A percentile compares a stretch with the other conserved stretches of the same genome.
Evolutionary conservation across 2,797 vertebrate genomes (phyloP).

Genomic region (Anas georgica): DNA sequence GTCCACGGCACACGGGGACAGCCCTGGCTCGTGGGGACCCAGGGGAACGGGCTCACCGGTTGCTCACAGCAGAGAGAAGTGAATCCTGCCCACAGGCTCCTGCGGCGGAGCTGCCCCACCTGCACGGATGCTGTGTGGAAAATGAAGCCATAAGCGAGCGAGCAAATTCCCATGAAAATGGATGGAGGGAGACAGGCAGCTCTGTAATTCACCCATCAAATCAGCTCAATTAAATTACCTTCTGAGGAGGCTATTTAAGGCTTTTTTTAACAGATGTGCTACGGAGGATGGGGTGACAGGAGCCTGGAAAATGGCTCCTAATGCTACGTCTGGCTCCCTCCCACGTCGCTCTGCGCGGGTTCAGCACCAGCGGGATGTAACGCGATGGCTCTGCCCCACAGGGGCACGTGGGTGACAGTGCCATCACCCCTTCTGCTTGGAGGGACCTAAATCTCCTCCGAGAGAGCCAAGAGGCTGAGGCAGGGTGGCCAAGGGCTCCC

Average conservation of each 20-base stretch:
- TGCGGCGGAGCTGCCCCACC: neutral
- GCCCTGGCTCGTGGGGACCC: neutral
- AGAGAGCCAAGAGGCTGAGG: neutral
- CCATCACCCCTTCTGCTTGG: rapidly evolving
- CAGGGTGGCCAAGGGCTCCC: neutral
- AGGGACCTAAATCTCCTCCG: neutral
- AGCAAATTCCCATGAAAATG: constrained; percentile 25
- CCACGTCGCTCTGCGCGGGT: neutral
- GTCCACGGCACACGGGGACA: neutral
- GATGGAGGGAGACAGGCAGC: constrained; percentile 49
- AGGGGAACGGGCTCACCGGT: rapidly evolving
- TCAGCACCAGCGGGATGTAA: neutral
- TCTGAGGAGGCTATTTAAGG: constrained; percentile 64
- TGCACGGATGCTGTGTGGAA: neutral
- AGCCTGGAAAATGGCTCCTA: constrained; percentile 32
- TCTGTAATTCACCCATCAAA: constrained; percentile 59
- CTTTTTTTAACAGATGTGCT: constrained; percentile 63
- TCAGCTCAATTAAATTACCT: constrained; percentile 68
- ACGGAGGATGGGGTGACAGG: constrained; percentile 41
- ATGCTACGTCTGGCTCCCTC: constrained; percentile 3
- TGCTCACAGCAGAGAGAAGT: neutral
- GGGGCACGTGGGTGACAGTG: neutral
- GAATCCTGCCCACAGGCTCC: neutral
- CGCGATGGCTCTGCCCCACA: neutral
- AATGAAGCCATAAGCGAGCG: neutral